phyloP scores from a whole-genome alignment of 2,113 vertebrate genomes.

The Percina caprodes region DNA sequence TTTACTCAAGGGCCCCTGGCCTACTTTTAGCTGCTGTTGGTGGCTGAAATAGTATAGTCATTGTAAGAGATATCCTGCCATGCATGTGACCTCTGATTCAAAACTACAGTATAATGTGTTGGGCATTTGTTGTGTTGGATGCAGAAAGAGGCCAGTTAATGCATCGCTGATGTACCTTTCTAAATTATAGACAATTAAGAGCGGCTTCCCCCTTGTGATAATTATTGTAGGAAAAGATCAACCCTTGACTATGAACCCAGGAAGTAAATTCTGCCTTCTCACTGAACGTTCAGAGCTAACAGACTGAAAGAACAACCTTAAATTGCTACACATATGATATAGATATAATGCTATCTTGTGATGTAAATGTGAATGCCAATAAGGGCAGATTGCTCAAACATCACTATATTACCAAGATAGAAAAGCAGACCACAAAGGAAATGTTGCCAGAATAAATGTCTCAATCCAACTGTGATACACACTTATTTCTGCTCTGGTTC shows the following conservation, averaged over 20 bases:
- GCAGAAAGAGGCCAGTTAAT: conserved; percentile 14
- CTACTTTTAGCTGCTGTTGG: conserved; percentile 11
- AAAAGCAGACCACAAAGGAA: background rate
- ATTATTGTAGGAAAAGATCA: background rate
- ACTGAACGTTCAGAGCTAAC: background rate
- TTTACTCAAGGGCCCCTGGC: background rate
- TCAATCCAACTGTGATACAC: background rate
- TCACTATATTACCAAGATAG: background rate
- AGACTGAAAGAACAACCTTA: background rate
- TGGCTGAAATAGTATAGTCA: conserved; percentile 39
- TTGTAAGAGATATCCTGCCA: conserved; percentile 47
- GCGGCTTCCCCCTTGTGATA: background rate
- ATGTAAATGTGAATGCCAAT: background rate
- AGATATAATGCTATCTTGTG: background rate
- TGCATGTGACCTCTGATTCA: conserved; percentile 49
- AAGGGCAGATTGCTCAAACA: background rate
- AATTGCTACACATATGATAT: background rate
- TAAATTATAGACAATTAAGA: background rate
- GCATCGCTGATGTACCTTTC: background rate
- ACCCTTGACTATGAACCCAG: background rate
- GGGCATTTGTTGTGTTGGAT: background rate
- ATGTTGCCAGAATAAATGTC: background rate
- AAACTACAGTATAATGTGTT: background rate
- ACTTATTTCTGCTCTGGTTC: background rate
- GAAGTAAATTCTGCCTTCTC: background rate